Conservation (phyloP, 1,140 invertebrate species). For the Drosophila chauvacae region DNA sequence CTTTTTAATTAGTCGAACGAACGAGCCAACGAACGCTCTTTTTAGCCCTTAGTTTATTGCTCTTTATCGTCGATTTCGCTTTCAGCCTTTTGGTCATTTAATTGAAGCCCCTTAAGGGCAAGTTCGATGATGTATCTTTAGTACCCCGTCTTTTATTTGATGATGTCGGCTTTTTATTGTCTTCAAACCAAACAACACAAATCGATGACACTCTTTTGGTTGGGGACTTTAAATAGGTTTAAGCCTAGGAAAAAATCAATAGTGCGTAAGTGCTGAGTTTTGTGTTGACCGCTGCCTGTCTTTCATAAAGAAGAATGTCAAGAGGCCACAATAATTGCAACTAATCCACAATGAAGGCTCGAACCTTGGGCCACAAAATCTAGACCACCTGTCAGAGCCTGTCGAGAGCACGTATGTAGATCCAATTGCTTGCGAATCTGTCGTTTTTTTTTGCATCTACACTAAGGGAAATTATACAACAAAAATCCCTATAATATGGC, state of each 20-base stretch:
- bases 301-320: conserved; percentile 78
- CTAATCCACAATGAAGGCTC: conserved; percentile 75
- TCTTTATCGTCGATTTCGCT: conserved; percentile 39
- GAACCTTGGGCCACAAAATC: conserved; percentile 73
- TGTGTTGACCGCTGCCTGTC: conserved; percentile 39
- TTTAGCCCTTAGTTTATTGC: conserved; percentile 56
- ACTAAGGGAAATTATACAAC: not conserved
- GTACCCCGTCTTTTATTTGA: conserved; percentile 27
- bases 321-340: conserved; percentile 83
- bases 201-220: conserved; percentile 57
- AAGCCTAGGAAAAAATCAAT: conserved; percentile 48
- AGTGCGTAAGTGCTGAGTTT: conserved; percentile 56
- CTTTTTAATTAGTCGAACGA: no score
- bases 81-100: conserved; percentile 34
- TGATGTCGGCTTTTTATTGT: conserved; percentile 51
- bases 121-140: conserved; percentile 57
- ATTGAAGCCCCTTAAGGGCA: conserved; percentile 72
- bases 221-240: conserved; percentile 39
- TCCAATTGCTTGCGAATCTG: conserved; percentile 27
- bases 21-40: not conserved
- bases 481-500: no score
- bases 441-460: not conserved
- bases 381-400: conserved; percentile 52
- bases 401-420: conserved; percentile 4
- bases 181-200: conserved; percentile 30